phyloP scores from a whole-genome alignment of 1,140 invertebrate species.

The Diorhabda carinulata region DNA sequence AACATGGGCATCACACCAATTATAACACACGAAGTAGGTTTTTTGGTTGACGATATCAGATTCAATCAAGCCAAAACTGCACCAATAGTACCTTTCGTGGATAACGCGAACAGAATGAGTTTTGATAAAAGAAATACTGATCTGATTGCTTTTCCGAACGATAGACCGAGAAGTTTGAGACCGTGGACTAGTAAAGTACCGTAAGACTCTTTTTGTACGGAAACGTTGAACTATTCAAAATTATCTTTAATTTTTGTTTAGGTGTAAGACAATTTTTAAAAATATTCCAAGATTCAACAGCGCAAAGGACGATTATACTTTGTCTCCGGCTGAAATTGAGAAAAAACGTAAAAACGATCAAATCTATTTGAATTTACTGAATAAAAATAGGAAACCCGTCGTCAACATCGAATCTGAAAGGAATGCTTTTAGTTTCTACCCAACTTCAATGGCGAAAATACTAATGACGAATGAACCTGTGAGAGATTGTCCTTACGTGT shows the following conservation, averaged over 20 bases:
- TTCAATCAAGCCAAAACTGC: slow-evolving; percentile 28
- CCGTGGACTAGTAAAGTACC: slow-evolving; percentile 28
- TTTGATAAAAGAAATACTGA: slow-evolving; percentile 26
- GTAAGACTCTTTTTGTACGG: slow-evolving; percentile 14
- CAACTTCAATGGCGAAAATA: not conserved
- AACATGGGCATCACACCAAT: slow-evolving; percentile 30
- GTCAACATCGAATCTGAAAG: too few species aligned
- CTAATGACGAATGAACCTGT: slow-evolving; percentile 5
- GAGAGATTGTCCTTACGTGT: not conserved
- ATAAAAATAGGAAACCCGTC: not conserved
- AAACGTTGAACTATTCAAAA: not conserved
- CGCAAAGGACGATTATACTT: slow-evolving; percentile 18
- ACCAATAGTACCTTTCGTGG: slow-evolving; percentile 25
- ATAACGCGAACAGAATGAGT: slow-evolving; percentile 5
- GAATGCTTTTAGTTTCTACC: not conserved
- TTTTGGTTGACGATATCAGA: slow-evolving; percentile 28
- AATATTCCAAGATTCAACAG: slow-evolving; percentile 22
- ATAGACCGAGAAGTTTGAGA: slow-evolving; percentile 26
- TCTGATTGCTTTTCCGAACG: slow-evolving; percentile 38
- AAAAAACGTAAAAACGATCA: slow-evolving; percentile 12
- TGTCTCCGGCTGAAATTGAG: slow-evolving; percentile 11
- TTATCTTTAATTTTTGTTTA: slow-evolving; percentile 8
- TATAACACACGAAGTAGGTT: slow-evolving; percentile 33
- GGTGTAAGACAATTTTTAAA: slow-evolving; percentile 26
- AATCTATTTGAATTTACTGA: not conserved